Evolutionary conservation across 53 echinoderm and acorn worm genomes (phyloP).

Genomic region (Crossaster papposus): DNA sequence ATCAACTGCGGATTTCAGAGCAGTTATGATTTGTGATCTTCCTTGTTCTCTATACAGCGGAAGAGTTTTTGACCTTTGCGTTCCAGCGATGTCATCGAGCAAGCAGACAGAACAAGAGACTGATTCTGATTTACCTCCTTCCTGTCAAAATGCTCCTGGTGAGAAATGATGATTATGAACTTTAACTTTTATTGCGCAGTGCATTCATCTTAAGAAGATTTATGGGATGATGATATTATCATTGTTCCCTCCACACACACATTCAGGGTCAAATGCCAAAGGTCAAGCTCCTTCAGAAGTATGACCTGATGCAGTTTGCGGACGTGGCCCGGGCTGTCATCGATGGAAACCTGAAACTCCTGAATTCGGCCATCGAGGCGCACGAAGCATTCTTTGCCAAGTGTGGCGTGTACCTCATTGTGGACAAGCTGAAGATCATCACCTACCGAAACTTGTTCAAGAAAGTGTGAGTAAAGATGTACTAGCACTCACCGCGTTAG

Average conservation of each 20-base stretch:
- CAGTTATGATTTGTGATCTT: not conserved
- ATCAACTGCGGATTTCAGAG: not conserved
- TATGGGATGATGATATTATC: not conserved
- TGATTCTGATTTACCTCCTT: constrained; percentile 89
- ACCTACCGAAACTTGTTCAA: constrained; percentile 97
- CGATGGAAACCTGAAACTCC: constrained; percentile 77
- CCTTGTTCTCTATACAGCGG: constrained; percentile 62
- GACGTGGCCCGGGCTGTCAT: constrained; percentile 90
- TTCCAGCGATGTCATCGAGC: constrained; percentile 87
- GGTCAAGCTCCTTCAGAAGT: constrained; percentile 83
- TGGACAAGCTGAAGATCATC: constrained; percentile 98
- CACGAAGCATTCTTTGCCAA: constrained; percentile 94
- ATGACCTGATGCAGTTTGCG: constrained; percentile 96
- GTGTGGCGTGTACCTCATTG: constrained; percentile 94
- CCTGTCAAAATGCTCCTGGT: constrained; percentile 99
- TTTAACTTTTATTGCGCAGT: not conserved
- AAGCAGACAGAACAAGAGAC: constrained; percentile 86
- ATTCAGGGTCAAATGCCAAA: constrained; percentile 98
- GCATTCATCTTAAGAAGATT: not conserved
- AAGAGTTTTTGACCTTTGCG: constrained; percentile 87
- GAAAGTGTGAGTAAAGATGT: constrained; percentile 89
- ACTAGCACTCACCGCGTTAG: too few relatives aligned
- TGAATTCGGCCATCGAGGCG: constrained; percentile 82
- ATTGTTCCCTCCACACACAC: not conserved
- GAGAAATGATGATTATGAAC: constrained; percentile 20